Percentiles rank a stretch among this genome's conserved stretches.
phyloP scores from a whole-genome alignment of 2,113 vertebrate species.

The Delphinapterus leucas region DNA sequence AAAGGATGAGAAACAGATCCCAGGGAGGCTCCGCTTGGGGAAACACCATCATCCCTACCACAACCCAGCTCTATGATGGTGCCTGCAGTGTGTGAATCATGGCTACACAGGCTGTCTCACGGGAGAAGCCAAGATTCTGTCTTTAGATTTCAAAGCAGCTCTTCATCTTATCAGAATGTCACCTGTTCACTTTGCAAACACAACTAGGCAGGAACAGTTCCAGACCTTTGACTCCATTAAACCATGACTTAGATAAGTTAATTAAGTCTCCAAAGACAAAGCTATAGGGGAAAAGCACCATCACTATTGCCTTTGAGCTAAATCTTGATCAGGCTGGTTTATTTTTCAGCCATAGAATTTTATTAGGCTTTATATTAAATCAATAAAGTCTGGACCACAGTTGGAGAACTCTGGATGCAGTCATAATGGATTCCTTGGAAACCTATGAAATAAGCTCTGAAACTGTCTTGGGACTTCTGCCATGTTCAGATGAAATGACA shows the following conservation, averaged over 20 bases:
- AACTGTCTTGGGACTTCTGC: conserved; percentile 45
- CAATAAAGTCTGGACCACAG: conserved; percentile 32
- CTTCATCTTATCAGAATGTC: conserved; percentile 64
- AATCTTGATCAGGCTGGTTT: conserved; percentile 5
- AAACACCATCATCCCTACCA: background rate
- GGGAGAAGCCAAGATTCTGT: conserved; percentile 65
- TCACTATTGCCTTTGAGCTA: conserved; percentile 21
- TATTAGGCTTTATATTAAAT: conserved; percentile 58
- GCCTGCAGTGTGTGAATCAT: conserved; percentile 45
- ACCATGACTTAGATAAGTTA: conserved; percentile 32
- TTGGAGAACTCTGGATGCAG: conserved; percentile 10
- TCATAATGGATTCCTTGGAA: conserved; percentile 31
- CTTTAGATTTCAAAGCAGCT: conserved; percentile 54
- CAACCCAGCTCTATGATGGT: background rate
- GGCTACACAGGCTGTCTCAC: background rate
- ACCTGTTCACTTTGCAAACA: conserved; percentile 60
- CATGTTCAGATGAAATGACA: conserved; percentile 21
- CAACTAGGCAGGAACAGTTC: conserved; percentile 47
- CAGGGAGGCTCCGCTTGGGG: background rate
- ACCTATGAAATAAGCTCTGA: background rate
- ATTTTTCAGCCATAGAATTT: conserved; percentile 64
- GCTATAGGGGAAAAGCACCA: conserved; percentile 37
- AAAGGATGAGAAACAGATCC: background rate
- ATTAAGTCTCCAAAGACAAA: conserved; percentile 65
- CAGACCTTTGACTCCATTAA: conserved; percentile 64